phyloP scores from a whole-genome alignment of 2,113 vertebrate species.

The Gasterosteus nipponicus region DNA sequence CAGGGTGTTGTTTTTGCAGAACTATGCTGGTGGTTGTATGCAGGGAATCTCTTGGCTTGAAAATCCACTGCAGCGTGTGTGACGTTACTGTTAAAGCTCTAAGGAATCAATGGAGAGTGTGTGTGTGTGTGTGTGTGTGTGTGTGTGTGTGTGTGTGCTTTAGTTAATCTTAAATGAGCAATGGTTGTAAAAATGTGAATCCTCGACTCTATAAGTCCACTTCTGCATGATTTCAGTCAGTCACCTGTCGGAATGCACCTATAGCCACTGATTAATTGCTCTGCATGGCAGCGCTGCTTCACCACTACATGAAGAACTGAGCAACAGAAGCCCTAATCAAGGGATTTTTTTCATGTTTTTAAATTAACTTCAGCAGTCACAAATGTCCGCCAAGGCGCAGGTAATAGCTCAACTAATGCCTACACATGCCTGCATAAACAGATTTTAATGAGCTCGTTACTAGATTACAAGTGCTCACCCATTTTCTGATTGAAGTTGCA shows the following conservation, averaged over 20 bases:
- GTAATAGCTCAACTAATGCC: constrained; percentile 9
- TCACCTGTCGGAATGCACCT: constrained; percentile 71
- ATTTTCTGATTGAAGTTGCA: constrained; percentile 64
- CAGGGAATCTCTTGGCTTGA: constrained; percentile 33
- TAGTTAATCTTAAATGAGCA: constrained; percentile 4
- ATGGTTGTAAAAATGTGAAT: constrained; percentile 6
- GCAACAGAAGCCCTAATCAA: background rate
- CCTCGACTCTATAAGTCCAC: background rate
- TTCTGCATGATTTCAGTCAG: constrained; percentile 30
- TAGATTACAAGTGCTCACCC: constrained; percentile 36
- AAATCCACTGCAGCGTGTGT: constrained; percentile 46
- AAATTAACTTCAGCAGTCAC: constrained; percentile 1
- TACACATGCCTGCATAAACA: constrained; percentile 23
- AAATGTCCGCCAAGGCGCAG: background rate
- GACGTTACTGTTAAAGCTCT: constrained; percentile 39
- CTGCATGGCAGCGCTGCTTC: constrained; percentile 33
- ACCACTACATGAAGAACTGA: background rate
- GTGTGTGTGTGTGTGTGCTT: background rate
- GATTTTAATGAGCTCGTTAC: constrained; percentile 56
- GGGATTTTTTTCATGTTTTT: background rate
- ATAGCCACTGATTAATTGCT: constrained; percentile 39
- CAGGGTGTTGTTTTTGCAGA: constrained; percentile 22
- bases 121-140: too few species aligned
- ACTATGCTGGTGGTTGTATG: constrained; percentile 14
- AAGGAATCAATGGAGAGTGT: background rate